Evolutionary conservation across 2,113 vertebrate species (phyloP).

Genomic region (Cinclus cinclus): DNA sequence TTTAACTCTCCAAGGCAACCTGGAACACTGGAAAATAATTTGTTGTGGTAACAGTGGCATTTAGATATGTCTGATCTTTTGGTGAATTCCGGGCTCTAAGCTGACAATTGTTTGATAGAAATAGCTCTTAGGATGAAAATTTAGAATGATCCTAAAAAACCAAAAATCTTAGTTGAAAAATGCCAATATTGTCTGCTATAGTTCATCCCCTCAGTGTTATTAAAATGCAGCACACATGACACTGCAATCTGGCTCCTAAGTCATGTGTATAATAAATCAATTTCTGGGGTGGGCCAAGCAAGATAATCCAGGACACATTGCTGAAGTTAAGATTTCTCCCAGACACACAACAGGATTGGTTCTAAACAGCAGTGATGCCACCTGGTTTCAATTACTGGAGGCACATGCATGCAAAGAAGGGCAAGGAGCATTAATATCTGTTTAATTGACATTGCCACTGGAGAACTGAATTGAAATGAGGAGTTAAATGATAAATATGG

Average conservation of each 20-base stretch:
- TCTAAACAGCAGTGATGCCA: background rate
- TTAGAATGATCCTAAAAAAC: background rate
- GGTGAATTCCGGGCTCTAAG: background rate
- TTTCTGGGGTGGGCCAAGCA: background rate
- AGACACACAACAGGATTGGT: background rate
- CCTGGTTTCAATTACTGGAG: background rate
- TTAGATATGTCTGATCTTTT: background rate
- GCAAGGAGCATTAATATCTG: background rate
- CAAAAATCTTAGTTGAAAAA: background rate
- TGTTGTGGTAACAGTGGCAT: background rate
- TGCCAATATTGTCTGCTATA: background rate
- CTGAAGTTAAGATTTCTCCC: background rate
- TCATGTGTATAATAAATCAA: no score
- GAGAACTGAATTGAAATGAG: background rate
- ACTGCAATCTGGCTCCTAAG: background rate
- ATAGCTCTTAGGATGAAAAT: background rate
- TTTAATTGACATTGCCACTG: background rate
- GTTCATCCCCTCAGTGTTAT: background rate
- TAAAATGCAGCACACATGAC: background rate
- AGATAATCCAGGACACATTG: background rate
- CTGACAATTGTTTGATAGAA: background rate
- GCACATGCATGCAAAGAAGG: background rate
- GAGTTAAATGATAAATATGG: background rate
- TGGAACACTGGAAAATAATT: background rate
- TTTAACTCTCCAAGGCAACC: background rate